Percentiles rank a stretch among this genome's conserved stretches.
Conservation (phyloP, 2,113 vertebrate genomes). For the Hyla sarda region DNA sequence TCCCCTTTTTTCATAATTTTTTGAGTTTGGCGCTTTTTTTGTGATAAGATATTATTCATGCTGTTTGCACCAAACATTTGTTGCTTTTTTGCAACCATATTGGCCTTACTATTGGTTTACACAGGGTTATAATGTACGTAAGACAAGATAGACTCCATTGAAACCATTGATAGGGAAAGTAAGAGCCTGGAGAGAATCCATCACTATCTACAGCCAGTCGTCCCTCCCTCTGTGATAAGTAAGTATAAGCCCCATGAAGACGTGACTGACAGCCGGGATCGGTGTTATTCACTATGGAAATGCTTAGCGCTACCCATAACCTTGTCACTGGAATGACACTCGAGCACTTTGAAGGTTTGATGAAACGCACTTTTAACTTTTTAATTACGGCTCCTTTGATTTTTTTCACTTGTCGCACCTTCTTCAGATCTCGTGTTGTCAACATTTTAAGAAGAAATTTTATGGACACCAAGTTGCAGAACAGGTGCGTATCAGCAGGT, state of each 20-base stretch:
- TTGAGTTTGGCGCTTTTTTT: no score
- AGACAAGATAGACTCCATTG: not conserved
- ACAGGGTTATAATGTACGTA: not conserved
- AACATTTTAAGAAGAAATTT: not conserved
- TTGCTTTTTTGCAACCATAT: no score
- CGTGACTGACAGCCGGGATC: not conserved
- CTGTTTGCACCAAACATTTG: no score
- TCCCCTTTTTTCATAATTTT: no score
- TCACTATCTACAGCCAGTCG: not conserved
- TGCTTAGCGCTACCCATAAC: not conserved
- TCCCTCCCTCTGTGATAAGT: not conserved
- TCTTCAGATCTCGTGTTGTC: not conserved
- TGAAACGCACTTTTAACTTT: constrained; percentile 21
- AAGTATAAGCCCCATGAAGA: not conserved
- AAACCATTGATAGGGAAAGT: not conserved
- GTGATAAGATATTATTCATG: no score
- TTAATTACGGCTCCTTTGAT: not conserved
- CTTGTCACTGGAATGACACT: not conserved
- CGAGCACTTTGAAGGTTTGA: constrained; percentile 1
- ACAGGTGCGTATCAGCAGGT: not conserved
- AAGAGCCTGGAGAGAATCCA: not conserved
- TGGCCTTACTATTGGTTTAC: no score
- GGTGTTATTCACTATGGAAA: not conserved
- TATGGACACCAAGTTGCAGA: not conserved
- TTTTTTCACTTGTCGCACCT: not conserved